Evolutionary conservation across 37 sponge, comb jelly and placozoan species (phyloP).

Genomic region (Ephydatia muelleri): DNA sequence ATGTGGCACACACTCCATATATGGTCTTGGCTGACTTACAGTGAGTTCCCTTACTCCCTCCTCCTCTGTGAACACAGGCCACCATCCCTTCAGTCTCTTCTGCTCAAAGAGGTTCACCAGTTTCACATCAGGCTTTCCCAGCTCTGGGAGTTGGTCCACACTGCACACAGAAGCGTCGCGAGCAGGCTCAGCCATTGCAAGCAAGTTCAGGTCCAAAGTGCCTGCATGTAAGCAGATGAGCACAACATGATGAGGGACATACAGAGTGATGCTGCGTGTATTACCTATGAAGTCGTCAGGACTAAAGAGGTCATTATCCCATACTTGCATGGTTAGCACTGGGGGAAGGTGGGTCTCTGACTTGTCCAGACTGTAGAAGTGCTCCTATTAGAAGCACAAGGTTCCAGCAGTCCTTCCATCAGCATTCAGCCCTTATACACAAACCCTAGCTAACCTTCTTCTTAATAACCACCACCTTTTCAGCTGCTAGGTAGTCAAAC

Average conservation of each 20-base stretch:
- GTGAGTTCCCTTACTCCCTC: constrained; percentile 66
- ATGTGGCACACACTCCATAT: not conserved
- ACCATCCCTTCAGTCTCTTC: too few relatives aligned
- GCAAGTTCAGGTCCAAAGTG: not conserved
- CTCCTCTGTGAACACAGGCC: constrained; percentile 55
- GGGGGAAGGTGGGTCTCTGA: constrained; percentile 67
- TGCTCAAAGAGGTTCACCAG: too few relatives aligned
- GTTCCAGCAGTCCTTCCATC: not conserved
- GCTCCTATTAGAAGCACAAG: constrained; percentile 40
- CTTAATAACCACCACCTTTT: constrained; percentile 89
- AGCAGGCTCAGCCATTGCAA: constrained; percentile 48
- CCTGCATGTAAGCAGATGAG: not conserved
- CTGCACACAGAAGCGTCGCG: too few relatives aligned
- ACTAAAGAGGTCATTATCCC: constrained; percentile 87
- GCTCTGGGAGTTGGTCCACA: too few relatives aligned
- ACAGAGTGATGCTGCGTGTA: not conserved
- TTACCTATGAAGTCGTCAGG: constrained; percentile 82
- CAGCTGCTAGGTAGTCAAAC: constrained; percentile 89
- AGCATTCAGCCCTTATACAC: not conserved
- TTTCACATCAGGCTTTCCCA: too few relatives aligned
- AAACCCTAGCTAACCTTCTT: constrained; percentile 72
- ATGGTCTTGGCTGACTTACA: constrained; percentile 27
- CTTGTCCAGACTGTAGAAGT: constrained; percentile 79
- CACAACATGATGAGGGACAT: not conserved
- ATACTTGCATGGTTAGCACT: constrained; percentile 65